Base-by-base conservation (phyloP, 2,113 vertebrate species). In the Calcarius ornatus region DNA sequence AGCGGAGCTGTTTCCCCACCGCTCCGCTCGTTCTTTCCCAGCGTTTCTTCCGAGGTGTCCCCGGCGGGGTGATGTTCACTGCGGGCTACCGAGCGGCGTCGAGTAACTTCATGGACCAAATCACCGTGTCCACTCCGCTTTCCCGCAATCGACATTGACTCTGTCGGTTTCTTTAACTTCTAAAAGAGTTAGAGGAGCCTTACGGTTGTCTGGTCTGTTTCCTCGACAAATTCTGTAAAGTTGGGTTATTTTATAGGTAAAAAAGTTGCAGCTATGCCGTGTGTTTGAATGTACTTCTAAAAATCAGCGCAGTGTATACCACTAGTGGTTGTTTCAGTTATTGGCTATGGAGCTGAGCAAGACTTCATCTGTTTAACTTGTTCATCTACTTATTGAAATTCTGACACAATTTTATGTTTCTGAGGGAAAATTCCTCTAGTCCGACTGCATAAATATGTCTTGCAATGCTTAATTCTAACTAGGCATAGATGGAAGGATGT, bases 1-100 rank as follows among this genome's bases (percentile, higher is more conserved):
- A 42, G 38, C 30, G 1, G 57, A 23, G 70, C 14, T 21, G 30
- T 4, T 0, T 38, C 16, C 6, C 3, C 48, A 2, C 3, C 6
- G 3, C 54, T 47, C 63, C 14, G 11, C 19, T 71, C 24, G 11
- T 56, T 56, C 53, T 33, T 56, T 31, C 53, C 31, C 53, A 14
- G 53, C 53, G 12, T 11, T 38, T 2, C 22, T 76, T 63, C 64
- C 43, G 35, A n/a, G 75, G 45, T 54, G 70, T 61, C 70, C 78
- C 3, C 42, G 31, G 45, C 25, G 7, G 8, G 38, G 35, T 10
- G 15, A 27, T 54, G 27, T 35, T 15, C 42, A 10, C 3, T 11
- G 3, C 9, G 9, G 27, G 21, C 28, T 63, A 0, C 15, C 14
- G 30, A 56, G 35, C 45, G 23, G 1, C 24, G 3, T 5, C 31